These are phyloP conservation scores for Protaetia brevitarsis DNA, from an alignment of 1,140 invertebrate genomes.

Conservation along the genomic window DNA sequence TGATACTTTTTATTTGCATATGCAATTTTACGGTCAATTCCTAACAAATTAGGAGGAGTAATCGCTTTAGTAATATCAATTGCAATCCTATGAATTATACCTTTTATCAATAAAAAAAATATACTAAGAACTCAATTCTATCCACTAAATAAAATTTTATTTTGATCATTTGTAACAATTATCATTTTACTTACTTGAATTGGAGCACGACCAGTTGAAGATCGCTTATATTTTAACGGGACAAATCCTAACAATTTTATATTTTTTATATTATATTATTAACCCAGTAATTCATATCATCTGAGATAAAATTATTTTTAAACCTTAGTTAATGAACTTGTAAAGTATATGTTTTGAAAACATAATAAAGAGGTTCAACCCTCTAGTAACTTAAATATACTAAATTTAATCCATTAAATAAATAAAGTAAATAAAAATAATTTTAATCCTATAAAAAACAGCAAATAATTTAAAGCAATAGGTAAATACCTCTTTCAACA, in stretches of 20 bases:
- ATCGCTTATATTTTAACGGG: conserved; percentile 58
- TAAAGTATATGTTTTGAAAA: conserved; percentile 65
- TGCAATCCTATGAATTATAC: conserved; percentile 57
- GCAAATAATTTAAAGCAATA: conserved; percentile 53
- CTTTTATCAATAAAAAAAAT: conserved; percentile 54
- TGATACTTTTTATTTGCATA: conserved; percentile 77
- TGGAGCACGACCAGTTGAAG: conserved; percentile 60
- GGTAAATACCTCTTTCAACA: conserved; percentile 56
- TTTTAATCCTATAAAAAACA: conserved; percentile 49
- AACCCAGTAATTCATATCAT: conserved; percentile 50
- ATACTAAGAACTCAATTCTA: conserved; percentile 55
- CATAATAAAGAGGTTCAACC: conserved; percentile 55
- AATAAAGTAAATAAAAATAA: conserved; percentile 43
- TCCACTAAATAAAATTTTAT: conserved; percentile 57
- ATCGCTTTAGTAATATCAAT: conserved; percentile 62
- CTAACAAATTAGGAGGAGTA: conserved; percentile 71
- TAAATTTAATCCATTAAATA: conserved; percentile 47
- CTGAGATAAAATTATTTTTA: conserved; percentile 54
- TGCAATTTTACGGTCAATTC: conserved; percentile 69
- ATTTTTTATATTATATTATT: conserved; percentile 53
- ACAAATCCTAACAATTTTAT: conserved; percentile 58
- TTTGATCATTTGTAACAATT: conserved; percentile 60
- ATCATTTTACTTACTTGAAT: conserved; percentile 65
- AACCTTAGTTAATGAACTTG: conserved; percentile 56
- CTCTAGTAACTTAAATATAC: conserved; percentile 54